Evolutionary conservation across 2,797 vertebrate genomes (phyloP), one percentile per base, ranked within the genome.

Genomic region (Rhynchonycteris naso): DNA sequence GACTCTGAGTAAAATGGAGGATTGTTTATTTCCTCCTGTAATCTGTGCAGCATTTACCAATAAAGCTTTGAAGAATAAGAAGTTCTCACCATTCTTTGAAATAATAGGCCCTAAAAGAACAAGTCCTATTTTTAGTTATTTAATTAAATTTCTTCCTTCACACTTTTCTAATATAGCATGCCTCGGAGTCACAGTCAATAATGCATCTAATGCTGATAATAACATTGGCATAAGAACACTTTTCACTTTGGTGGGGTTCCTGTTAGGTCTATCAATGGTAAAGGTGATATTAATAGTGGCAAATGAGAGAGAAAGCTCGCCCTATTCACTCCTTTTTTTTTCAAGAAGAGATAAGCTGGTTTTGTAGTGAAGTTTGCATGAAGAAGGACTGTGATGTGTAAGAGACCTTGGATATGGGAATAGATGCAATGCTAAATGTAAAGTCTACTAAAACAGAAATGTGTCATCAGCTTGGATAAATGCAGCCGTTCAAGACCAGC

Each of bases 191-290:
- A 30, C 50, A 83, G 81, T 94, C 88, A 96, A 43, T 93, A 75
- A 66, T 0, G 5, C 38, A n/a, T 50, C 81, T 38, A 21, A 72
- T 21, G 4, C 80, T 94, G 96, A 75, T 84, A 90, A 81, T 35
- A 35, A 63, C 72, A 56, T 18, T 61, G 63, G 26, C 38, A 9
- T 21, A 91, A 74, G 86, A 93, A 75, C 78, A 79, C 87, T 88
- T 95, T 61, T 82, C 71, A 86, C 75, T 74, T 87, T 79, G 74
- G 80, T 58, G 38, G 94, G 87, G 94, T 90, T 96, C 87, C 91
- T 78, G 26, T 59, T 52, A 63, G 43, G 56, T 71, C 72, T 58
- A 82, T 5, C 50, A n/a, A 19, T 88, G 61, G 22, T 71, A 33
- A 93, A 91, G 85, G 76, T 35, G n/a, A 66, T 54, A 47, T 92